Evolutionary conservation across 2,113 vertebrate species (phyloP), one percentile per base, ranked within the genome.

Genomic region (Carlito syrichta): DNA sequence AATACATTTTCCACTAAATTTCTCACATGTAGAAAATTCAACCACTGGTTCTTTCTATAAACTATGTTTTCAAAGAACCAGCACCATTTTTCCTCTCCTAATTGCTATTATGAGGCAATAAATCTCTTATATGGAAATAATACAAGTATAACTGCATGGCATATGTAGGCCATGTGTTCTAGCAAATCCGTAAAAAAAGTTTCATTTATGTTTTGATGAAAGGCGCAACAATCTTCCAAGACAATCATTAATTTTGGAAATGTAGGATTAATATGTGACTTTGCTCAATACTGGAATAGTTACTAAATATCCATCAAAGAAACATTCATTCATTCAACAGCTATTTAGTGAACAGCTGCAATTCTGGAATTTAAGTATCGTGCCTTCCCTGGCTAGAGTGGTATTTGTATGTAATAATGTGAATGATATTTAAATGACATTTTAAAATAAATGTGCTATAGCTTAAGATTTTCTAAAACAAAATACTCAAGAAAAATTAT

Each of bases 121-220:
- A 95, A 95, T 95, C 78, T 96, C 86, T 85, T 96, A 35, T 38
- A 66, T 54, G 84, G 85, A 96, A 96, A 97, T 90, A 93, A 91
- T 83, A 74, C 63, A 96, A 92, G 74, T 84, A 93, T 38, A 83
- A 78, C 81, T 95, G 19, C 22, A n/a, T 86, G 81, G 79, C 97
- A 97, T 88, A 82, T 97, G 94, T 43, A 89, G 71, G 35, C 87
- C 96, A 97, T 91, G 87, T 97, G 96, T 95, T 91, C 79, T 71
- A 96, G 48, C 2, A 95, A 93, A 96, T 86, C 74, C 52, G 95
- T 74, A 85, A 94, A 95, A 95, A 95, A 82, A 78, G 35, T 90
- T 95, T 95, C 68, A 96, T 86, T 98, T 97, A 89, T 88, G 85
- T 84, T 89, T 95, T 95, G 85, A 86, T 86, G 90, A 98, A 96